These are phyloP conservation scores for Drosophila pseudotalamancana DNA, from an alignment of 2,888 invertebrate genomes.

Conservation along the genomic window DNA sequence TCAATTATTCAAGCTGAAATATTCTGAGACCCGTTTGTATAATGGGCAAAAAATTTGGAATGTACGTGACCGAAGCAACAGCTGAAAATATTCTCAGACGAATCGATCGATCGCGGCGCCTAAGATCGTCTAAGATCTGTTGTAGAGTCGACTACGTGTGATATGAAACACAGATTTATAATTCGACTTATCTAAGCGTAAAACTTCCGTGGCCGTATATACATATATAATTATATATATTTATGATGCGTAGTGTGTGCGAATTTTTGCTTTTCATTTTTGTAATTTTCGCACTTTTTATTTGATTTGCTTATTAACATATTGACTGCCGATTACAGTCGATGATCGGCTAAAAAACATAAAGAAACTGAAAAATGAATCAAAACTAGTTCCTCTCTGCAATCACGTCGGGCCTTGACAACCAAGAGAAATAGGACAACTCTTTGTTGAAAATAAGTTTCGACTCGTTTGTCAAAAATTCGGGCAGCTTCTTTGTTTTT, in stretches of 20 bases:
- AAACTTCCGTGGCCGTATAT: slow-evolving; percentile 14
- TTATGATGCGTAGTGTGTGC: slow-evolving; percentile 18
- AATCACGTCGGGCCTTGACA: slow-evolving; percentile 42
- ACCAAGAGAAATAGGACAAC: slow-evolving; percentile 48
- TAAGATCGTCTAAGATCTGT: slow-evolving; percentile 50
- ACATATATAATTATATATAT: background rate
- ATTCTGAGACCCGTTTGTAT: slow-evolving; percentile 29
- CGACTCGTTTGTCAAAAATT: slow-evolving; percentile 42
- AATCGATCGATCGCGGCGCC: slow-evolving; percentile 48
- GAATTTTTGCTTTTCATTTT: slow-evolving; percentile 32
- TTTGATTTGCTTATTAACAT: slow-evolving; percentile 49
- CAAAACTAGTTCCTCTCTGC: slow-evolving; percentile 35
- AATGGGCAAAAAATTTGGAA: slow-evolving; percentile 45
- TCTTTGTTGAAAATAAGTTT: slow-evolving; percentile 37
- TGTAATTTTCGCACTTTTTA: slow-evolving; percentile 59
- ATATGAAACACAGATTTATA: slow-evolving; percentile 3
- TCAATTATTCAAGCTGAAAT: slow-evolving; percentile 51
- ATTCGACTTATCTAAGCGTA: slow-evolving; percentile 7
- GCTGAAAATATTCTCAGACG: slow-evolving; percentile 27
- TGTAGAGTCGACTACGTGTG: slow-evolving; percentile 30
- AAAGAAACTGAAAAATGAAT: slow-evolving; percentile 1
- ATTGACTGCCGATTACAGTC: slow-evolving; percentile 39
- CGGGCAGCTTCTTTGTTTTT: slow-evolving; percentile 33
- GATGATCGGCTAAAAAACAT: slow-evolving; percentile 13
- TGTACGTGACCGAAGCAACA: slow-evolving; percentile 50